Evolutionary conservation across 1,140 invertebrate genomes (phyloP).

Genomic region (Drosophila asahinai): DNA sequence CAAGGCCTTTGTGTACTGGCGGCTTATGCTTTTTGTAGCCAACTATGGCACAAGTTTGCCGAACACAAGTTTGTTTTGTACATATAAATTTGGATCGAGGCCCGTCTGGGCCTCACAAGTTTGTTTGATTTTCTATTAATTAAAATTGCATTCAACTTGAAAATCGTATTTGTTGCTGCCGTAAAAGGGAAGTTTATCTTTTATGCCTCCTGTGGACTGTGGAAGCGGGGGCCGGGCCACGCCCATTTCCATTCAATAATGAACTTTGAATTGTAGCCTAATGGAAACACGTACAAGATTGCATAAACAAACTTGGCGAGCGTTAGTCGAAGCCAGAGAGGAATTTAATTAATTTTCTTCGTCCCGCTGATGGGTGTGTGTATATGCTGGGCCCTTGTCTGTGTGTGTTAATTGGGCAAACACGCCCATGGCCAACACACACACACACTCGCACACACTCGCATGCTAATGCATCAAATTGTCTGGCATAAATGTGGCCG

Average conservation of each 20-base stretch:
- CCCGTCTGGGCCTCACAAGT: constrained; percentile 39
- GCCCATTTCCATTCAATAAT: constrained; percentile 61
- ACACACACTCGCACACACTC: constrained; percentile 14
- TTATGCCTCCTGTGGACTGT: constrained; percentile 12
- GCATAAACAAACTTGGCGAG: constrained; percentile 69
- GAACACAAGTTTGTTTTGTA: constrained; percentile 58
- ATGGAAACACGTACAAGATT: constrained; percentile 80
- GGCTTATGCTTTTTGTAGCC: constrained; percentile 54
- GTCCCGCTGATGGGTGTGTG: constrained; percentile 59
- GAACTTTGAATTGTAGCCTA: constrained; percentile 79
- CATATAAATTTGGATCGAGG: constrained; percentile 22
- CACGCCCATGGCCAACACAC: constrained; percentile 54
- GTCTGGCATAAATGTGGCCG: constrained; percentile 67
- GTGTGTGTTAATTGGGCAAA: constrained; percentile 70
- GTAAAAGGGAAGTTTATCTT: constrained; percentile 51
- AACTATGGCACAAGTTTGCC: constrained; percentile 57
- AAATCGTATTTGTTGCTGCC: constrained; percentile 78
- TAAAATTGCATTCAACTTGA: constrained; percentile 84
- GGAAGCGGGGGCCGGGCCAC: constrained; percentile 5
- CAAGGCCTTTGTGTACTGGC: constrained; percentile 42
- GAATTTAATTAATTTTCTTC: constrained; percentile 77
- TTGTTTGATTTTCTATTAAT: constrained; percentile 84
- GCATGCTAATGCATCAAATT: constrained; percentile 74
- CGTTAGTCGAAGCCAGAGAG: constrained; percentile 16
- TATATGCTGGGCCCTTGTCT: constrained; percentile 6